Evolutionary conservation across 1,140 invertebrate genomes (phyloP).

Genomic region (Zaprionus tsacasi): DNA sequence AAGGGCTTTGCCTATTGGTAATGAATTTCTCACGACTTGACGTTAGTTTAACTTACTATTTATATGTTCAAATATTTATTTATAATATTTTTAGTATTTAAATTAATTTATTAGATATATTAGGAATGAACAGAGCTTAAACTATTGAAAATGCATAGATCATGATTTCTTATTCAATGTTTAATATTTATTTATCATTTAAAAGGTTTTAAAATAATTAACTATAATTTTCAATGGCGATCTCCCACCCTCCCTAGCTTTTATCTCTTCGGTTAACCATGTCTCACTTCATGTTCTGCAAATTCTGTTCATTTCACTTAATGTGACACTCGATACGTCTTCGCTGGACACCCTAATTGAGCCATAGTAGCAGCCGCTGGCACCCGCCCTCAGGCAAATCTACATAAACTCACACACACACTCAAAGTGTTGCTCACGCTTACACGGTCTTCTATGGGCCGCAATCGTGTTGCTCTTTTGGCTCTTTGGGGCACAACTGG

Average conservation of each 20-base stretch:
- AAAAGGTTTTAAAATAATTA: not conserved
- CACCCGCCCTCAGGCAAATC: slow-evolving; percentile 25
- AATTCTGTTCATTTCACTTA: slow-evolving; percentile 21
- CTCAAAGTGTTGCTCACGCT: too few species aligned
- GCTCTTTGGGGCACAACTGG: slow-evolving; percentile 29
- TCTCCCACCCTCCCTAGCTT: not conserved
- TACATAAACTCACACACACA: not conserved
- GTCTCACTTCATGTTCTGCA: slow-evolving; percentile 2
- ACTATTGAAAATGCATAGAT: too few species aligned
- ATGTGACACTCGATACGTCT: slow-evolving; percentile 54
- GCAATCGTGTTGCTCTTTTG: slow-evolving; percentile 40
- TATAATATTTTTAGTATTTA: not conserved
- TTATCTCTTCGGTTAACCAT: not conserved
- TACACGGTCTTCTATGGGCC: not conserved
- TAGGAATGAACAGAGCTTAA: too few species aligned
- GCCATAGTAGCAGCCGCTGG: slow-evolving; percentile 47
- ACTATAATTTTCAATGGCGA: not conserved
- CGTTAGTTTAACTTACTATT: not conserved
- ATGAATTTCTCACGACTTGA: not conserved
- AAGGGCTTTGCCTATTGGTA: not conserved
- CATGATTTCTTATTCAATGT: too few species aligned
- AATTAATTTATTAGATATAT: not conserved
- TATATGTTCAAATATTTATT: not conserved
- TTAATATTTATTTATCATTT: too few species aligned
- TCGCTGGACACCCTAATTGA: slow-evolving; percentile 72